Percentiles rank a stretch among this genome's conserved stretches.
Evolutionary conservation across 1,140 invertebrate genomes (phyloP).

Genomic region (Pectinophora gossypiella): DNA sequence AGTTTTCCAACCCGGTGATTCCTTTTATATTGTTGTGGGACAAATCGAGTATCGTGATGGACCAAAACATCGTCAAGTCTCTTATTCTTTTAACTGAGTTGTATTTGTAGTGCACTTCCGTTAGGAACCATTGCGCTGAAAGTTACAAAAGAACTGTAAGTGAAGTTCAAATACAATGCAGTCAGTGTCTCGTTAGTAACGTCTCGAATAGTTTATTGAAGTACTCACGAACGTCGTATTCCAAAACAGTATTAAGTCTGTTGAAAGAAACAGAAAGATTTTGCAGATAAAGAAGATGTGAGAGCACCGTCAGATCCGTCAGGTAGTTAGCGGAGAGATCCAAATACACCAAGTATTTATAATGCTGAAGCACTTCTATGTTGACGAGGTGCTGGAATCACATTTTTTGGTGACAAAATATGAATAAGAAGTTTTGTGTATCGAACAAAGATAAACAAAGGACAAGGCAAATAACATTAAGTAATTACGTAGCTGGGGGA

Average conservation of each 20-base stretch:
- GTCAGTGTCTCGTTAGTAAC: background rate
- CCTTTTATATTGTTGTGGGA: slow-evolving; percentile 62
- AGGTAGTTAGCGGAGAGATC: slow-evolving; percentile 57
- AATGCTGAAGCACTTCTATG: slow-evolving; percentile 53
- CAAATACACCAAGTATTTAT: slow-evolving; percentile 58
- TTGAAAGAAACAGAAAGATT: slow-evolving; percentile 54
- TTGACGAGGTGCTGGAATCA: slow-evolving; percentile 42
- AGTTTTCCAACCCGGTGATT: slow-evolving; percentile 46
- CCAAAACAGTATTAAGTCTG: slow-evolving; percentile 49
- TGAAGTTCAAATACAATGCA: background rate
- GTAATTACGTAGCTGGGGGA: background rate
- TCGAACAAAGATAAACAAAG: slow-evolving; percentile 8
- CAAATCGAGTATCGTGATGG: slow-evolving; percentile 56
- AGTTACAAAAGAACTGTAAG: slow-evolving; percentile 19
- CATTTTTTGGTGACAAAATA: slow-evolving; percentile 5
- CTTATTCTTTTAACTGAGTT: slow-evolving; percentile 53
- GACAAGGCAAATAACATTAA: background rate
- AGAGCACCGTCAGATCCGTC: slow-evolving; percentile 43
- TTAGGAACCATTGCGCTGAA: slow-evolving; percentile 66
- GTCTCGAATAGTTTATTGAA: background rate
- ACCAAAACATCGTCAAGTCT: slow-evolving; percentile 58
- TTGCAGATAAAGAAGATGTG: slow-evolving; percentile 56
- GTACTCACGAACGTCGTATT: slow-evolving; percentile 59
- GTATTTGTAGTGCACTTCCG: slow-evolving; percentile 63
- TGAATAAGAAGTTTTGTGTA: background rate